phyloP scores from a whole-genome alignment of 2,888 invertebrate genomes.

The Gymnoscelis rufifasciata region DNA sequence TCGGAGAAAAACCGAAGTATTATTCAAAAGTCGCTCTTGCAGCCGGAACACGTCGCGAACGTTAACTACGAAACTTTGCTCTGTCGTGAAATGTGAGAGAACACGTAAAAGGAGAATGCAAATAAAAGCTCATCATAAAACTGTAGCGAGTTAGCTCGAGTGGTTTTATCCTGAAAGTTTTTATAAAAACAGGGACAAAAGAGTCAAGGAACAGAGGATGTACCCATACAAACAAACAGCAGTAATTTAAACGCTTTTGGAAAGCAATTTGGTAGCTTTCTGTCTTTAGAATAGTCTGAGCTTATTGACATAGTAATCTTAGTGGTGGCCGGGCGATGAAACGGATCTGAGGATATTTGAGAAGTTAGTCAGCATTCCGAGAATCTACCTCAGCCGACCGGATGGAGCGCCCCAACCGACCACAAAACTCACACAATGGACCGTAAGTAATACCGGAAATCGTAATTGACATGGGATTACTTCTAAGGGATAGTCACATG shows the following conservation, averaged over 20 bases:
- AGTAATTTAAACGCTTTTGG: slow-evolving; percentile 27
- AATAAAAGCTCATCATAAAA: slow-evolving; percentile 32
- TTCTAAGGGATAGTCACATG: slow-evolving; percentile 49
- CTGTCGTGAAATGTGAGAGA: slow-evolving; percentile 30
- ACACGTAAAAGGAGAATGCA: slow-evolving; percentile 29
- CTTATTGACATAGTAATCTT: slow-evolving; percentile 66
- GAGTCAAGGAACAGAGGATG: slow-evolving; percentile 1
- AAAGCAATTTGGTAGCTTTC: slow-evolving; percentile 37
- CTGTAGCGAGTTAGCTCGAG: slow-evolving; percentile 25
- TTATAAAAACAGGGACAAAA: slow-evolving; percentile 7
- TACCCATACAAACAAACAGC: slow-evolving; percentile 6
- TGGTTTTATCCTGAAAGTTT: slow-evolving; percentile 19
- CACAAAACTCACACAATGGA: slow-evolving; percentile 54
- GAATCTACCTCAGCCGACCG: slow-evolving; percentile 51
- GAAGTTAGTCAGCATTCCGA: slow-evolving; percentile 49
- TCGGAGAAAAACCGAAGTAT: slow-evolving; percentile 62
- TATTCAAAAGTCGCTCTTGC: slow-evolving; percentile 50
- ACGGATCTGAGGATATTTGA: slow-evolving; percentile 36
- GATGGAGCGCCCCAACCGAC: slow-evolving; percentile 44
- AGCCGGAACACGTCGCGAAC: slow-evolving; percentile 40
- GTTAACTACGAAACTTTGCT: slow-evolving; percentile 44
- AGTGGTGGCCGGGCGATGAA: slow-evolving; percentile 39
- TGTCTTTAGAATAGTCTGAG: slow-evolving; percentile 47
- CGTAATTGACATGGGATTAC: slow-evolving; percentile 60
- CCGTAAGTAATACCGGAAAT: slow-evolving; percentile 65